A percentile compares a stretch with the other conserved stretches of the same genome.
phyloP scores from a whole-genome alignment of 2,888 invertebrate species.

The Folsomia manolachei region DNA sequence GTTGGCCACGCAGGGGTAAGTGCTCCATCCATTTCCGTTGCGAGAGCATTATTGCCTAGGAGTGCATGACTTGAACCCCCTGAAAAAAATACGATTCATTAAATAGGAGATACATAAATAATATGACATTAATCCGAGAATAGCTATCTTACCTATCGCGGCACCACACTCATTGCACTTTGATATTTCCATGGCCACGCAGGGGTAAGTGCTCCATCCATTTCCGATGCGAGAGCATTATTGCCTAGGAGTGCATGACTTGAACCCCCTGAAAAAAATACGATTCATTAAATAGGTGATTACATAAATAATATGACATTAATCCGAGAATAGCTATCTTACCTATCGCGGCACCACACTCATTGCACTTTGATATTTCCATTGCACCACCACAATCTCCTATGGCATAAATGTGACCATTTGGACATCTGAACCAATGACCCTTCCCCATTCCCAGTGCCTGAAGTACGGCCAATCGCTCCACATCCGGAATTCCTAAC shows the following conservation, averaged over 20 bases:
- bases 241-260: background rate
- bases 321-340: no score
- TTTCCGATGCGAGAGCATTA: background rate
- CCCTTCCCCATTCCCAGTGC: conserved; percentile 20
- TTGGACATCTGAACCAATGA: conserved; percentile 1
- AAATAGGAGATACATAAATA: background rate
- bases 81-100: no score
- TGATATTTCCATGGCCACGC: background rate
- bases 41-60: background rate
- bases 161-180: background rate
- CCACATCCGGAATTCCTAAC: conserved; percentile 37
- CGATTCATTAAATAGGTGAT: background rate
- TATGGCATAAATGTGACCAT: background rate
- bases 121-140: no score
- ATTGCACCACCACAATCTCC: conserved; percentile 3
- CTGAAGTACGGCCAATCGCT: conserved; percentile 28
- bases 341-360: background rate
- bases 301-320: no score
- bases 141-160: background rate
- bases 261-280: background rate
- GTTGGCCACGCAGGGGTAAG: background rate
- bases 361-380: background rate
- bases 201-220: background rate
- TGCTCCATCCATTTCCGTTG: conserved; percentile 3
- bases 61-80: background rate